phyloP scores from a whole-genome alignment of 2,797 vertebrate species.

The Denticeps clupeoides region DNA sequence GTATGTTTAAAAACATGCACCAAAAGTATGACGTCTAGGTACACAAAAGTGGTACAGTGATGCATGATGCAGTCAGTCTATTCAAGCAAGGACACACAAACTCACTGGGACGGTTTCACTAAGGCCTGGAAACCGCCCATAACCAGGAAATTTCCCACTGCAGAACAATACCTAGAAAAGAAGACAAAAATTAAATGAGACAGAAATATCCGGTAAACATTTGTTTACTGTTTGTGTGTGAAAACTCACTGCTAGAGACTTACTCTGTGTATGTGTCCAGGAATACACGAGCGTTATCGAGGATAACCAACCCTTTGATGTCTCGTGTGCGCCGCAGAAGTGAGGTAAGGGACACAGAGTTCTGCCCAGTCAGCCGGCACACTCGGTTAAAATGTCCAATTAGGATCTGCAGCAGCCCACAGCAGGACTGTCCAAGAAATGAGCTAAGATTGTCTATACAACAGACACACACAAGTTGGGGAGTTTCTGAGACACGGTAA shows the following conservation, averaged over 20 bases:
- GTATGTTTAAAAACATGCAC: too few relatives aligned
- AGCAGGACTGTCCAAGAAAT: conserved; percentile 43
- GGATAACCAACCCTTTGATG: conserved; percentile 68
- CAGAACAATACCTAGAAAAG: conserved; percentile 67
- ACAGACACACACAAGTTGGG: neutral
- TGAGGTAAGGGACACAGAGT: conserved; percentile 73
- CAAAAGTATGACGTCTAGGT: too few relatives aligned
- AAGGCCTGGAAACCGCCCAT: conserved; percentile 84
- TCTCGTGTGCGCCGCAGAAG: conserved; percentile 73
- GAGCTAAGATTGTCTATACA: conserved; percentile 71
- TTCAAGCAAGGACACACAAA: conserved; percentile 7
- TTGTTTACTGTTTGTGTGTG: neutral
- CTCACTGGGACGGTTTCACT: conserved; percentile 86
- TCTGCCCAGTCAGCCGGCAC: conserved; percentile 86
- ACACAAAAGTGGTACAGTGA: too few relatives aligned
- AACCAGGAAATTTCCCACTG: conserved; percentile 77
- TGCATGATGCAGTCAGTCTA: too few relatives aligned
- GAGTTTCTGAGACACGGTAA: conserved; percentile 71
- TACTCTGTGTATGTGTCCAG: conserved; percentile 80
- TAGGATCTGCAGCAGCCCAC: conserved; percentile 73
- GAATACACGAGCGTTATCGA: conserved; percentile 79
- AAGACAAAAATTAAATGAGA: neutral
- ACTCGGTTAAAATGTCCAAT: conserved; percentile 73
- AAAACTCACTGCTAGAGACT: conserved; percentile 52
- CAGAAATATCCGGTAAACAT: neutral